Evolutionary conservation across 2,888 invertebrate species (phyloP).

Genomic region (Pimpla rufipes): DNA sequence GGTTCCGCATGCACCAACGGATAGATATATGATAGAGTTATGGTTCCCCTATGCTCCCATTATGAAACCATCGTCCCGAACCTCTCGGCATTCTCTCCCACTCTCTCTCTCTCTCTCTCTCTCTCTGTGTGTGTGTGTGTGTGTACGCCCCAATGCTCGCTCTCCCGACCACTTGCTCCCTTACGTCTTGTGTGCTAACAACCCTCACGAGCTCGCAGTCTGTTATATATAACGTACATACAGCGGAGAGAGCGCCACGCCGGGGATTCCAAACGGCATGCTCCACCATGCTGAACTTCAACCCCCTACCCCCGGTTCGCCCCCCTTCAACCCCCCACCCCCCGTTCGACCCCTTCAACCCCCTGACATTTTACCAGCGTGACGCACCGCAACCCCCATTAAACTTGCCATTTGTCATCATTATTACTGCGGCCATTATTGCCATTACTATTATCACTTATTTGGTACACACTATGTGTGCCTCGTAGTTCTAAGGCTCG

Average conservation of each 20-base stretch:
- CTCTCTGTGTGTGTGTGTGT: too few species aligned
- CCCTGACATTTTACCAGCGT: conserved; percentile 56
- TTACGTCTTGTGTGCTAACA: conserved; percentile 57
- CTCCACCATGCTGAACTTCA: conserved; percentile 36
- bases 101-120: too few species aligned
- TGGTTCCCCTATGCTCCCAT: conserved; percentile 80
- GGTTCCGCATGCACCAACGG: conserved; percentile 72
- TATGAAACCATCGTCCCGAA: conserved; percentile 75
- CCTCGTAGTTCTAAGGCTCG: background rate
- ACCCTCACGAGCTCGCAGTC: conserved; percentile 39
- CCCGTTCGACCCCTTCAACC: too few species aligned
- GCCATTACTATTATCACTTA: conserved; percentile 47
- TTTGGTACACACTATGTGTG: background rate
- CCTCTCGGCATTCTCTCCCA: conserved; percentile 63
- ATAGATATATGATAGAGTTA: conserved; percentile 81
- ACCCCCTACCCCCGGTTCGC: too few species aligned
- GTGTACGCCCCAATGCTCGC: conserved; percentile 63
- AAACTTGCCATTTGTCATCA: conserved; percentile 47
- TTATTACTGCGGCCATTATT: conserved; percentile 37
- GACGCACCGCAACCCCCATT: conserved; percentile 57
- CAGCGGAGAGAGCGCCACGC: background rate
- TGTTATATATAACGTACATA: conserved; percentile 26
- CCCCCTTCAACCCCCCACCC: too few species aligned
- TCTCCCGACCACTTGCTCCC: conserved; percentile 51
- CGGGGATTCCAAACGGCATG: conserved; percentile 38